These are phyloP conservation scores for Cryptophagus acutangulus DNA, from an alignment of 2,888 invertebrate species.

Conservation along the genomic window DNA sequence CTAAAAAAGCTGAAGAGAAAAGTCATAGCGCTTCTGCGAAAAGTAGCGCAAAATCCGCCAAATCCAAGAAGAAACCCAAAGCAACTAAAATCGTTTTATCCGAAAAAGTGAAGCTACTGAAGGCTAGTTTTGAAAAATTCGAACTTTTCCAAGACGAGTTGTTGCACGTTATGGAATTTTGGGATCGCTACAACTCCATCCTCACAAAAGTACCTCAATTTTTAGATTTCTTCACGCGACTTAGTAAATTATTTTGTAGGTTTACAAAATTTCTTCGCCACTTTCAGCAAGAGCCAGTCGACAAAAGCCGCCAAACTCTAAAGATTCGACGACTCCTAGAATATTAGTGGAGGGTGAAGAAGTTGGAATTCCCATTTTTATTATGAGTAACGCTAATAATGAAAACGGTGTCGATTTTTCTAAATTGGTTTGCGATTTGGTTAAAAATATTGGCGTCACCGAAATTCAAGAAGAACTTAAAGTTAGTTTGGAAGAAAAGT, in stretches of 20 bases:
- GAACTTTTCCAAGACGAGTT: constrained; percentile 27
- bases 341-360: neutral
- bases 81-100: neutral
- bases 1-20: constrained; percentile 10
- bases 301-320: neutral
- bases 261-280: constrained; percentile 2
- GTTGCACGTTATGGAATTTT: constrained; percentile 33
- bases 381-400: constrained; percentile 3
- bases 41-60: constrained; percentile 8
- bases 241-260: no score
- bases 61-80: constrained; percentile 2
- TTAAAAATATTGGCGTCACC: constrained; percentile 6
- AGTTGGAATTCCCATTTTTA: neutral
- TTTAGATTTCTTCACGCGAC: no score
- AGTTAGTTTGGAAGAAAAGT: constrained; percentile 11
- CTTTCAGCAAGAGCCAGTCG: neutral
- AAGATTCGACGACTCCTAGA: no score
- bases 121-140: constrained; percentile 28
- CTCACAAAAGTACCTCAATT: constrained; percentile 29
- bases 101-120: constrained; percentile 16
- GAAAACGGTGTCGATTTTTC: constrained; percentile 13
- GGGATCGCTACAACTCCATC: constrained; percentile 31
- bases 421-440: constrained; percentile 11
- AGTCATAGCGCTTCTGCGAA: constrained; percentile 9
- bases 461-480: constrained; percentile 13